Evolutionary conservation across 2,797 vertebrate genomes (phyloP).

Genomic region (Argyrosomus regius): DNA sequence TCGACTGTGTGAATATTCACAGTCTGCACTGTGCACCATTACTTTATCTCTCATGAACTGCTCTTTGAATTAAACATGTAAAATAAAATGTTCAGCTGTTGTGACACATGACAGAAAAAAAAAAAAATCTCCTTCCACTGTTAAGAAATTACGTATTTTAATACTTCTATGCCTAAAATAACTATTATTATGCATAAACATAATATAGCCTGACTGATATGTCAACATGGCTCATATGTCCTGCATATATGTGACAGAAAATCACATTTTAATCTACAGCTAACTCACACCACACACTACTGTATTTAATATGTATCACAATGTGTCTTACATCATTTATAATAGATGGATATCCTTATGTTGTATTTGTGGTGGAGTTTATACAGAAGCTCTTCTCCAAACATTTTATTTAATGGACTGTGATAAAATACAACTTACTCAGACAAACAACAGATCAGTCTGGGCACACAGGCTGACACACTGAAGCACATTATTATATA

Average conservation of each 20-base stretch:
- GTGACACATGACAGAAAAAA: too few species aligned
- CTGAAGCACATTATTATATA: not conserved
- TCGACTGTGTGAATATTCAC: not conserved
- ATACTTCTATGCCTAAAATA: not conserved
- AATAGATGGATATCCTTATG: not conserved
- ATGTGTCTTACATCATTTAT: not conserved
- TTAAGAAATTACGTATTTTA: not conserved
- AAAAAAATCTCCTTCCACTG: too few species aligned
- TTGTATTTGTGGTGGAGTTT: not conserved
- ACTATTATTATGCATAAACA: not conserved
- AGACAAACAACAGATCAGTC: not conserved
- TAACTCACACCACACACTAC: not conserved
- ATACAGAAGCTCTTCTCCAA: not conserved
- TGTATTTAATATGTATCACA: too few species aligned
- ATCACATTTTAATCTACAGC: not conserved
- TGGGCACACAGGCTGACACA: not conserved
- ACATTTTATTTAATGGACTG: not conserved
- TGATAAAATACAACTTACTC: not conserved
- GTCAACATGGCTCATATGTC: not conserved
- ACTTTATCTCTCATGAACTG: not conserved
- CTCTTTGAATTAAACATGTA: not conserved
- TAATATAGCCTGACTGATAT: not conserved
- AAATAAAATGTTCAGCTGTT: not conserved
- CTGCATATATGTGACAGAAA: not conserved
- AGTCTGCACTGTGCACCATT: not conserved